These are phyloP conservation scores for Notoglanidium macrostoma DNA, from an alignment of 2,797 vertebrate species.

Conservation along the genomic window DNA sequence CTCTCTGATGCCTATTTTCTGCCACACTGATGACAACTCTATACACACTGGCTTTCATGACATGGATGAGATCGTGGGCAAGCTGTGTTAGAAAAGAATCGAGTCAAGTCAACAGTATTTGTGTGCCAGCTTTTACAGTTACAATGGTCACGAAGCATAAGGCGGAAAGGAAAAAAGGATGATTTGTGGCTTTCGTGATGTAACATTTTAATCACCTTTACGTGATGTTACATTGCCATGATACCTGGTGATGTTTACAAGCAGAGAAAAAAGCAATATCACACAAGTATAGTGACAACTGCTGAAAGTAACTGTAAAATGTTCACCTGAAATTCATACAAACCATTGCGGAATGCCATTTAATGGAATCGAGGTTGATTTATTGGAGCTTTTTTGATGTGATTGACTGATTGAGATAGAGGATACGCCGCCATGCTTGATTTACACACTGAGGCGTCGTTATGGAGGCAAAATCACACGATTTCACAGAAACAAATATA, in stretches of 20 bases:
- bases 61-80: constrained; percentile 58
- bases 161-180: background rate
- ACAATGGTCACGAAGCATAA: background rate
- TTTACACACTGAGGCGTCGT: background rate
- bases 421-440: background rate
- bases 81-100: constrained; percentile 21
- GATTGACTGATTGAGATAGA: background rate
- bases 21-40: constrained; percentile 57
- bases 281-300: background rate
- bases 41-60: constrained; percentile 52
- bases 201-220: background rate
- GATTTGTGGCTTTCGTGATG: background rate
- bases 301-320: background rate
- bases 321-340: background rate
- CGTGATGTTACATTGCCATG: background rate
- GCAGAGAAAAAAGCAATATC: background rate
- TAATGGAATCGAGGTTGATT: background rate
- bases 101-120: background rate
- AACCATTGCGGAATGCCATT: background rate
- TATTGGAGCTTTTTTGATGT: background rate
- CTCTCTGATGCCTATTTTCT: constrained; percentile 64
- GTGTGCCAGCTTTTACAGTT: background rate
- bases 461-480: background rate
- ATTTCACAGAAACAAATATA: background rate
- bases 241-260: background rate